phyloP scores from a whole-genome alignment of 1,140 invertebrate species.

The Goniozus legneri region DNA sequence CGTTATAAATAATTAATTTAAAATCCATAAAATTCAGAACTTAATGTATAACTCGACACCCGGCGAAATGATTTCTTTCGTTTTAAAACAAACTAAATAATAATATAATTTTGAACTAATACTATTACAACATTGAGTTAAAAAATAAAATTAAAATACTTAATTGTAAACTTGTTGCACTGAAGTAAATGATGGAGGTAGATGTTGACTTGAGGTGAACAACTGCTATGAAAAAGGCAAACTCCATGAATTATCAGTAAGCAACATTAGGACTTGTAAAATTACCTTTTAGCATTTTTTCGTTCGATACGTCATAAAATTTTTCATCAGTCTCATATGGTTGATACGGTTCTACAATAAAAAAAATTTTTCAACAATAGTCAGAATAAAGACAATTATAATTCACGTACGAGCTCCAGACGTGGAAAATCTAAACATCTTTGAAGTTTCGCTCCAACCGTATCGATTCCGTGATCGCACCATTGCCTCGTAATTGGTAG shows the following conservation, averaged over 20 bases:
- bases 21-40: too few species aligned
- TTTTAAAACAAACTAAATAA: too few species aligned
- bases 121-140: too few species aligned
- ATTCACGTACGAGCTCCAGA: conserved; percentile 6
- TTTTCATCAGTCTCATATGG: not conserved
- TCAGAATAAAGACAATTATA: not conserved
- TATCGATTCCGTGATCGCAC: conserved; percentile 69
- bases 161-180: not conserved
- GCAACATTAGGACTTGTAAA: conserved; percentile 4
- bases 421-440: conserved; percentile 64
- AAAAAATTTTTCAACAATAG: not conserved
- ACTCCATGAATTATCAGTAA: too few species aligned
- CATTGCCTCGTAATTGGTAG: conserved; percentile 67
- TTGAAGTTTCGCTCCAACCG: conserved; percentile 66
- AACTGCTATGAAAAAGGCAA: too few species aligned
- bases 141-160: too few species aligned
- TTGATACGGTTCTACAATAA: not conserved
- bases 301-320: not conserved
- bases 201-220: conserved; percentile 30
- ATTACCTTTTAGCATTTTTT: not conserved
- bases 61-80: too few species aligned
- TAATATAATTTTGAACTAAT: too few species aligned
- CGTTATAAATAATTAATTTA: too few species aligned
- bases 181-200: not conserved
- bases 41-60: too few species aligned